Conservation (phyloP, 1,140 invertebrate genomes). For the Mercenaria mercenaria region DNA sequence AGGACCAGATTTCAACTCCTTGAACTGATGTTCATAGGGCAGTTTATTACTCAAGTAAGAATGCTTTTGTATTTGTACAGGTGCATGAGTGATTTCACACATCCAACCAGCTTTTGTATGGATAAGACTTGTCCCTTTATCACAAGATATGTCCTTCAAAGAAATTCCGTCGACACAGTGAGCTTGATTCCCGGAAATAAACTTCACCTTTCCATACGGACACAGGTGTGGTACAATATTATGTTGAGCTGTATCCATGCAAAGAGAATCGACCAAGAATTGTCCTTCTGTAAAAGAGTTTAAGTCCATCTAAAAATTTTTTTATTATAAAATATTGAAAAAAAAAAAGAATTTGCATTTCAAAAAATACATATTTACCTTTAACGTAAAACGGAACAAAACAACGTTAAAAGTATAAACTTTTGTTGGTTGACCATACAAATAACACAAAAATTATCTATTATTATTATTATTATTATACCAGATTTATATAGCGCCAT, state of each 20-base stretch:
- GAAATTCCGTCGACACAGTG: neutral
- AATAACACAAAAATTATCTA: too few relatives aligned
- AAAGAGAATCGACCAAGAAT: neutral
- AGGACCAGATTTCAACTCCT: neutral
- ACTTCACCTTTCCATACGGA: neutral
- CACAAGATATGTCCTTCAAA: neutral
- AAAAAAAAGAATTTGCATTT: neutral
- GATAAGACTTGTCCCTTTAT: neutral
- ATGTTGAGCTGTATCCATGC: neutral
- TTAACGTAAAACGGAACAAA: too few relatives aligned
- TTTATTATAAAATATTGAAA: too few relatives aligned
- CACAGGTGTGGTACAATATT: neutral
- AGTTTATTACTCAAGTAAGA: neutral
- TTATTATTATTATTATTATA: too few relatives aligned
- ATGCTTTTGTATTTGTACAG: neutral
- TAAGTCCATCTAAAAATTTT: too few relatives aligned
- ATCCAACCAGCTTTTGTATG: neutral
- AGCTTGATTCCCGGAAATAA: neutral
- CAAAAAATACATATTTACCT: too few relatives aligned
- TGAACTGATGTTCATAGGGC: neutral
- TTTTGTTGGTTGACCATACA: too few relatives aligned
- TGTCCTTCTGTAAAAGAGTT: neutral
- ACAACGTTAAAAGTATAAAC: too few relatives aligned
- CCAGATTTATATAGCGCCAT: too few relatives aligned
- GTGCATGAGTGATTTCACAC: neutral